Evolutionary conservation across 1,140 invertebrate genomes (phyloP), one percentile per base, ranked within the genome.

Genomic region (Drosophila subpulchrella): DNA sequence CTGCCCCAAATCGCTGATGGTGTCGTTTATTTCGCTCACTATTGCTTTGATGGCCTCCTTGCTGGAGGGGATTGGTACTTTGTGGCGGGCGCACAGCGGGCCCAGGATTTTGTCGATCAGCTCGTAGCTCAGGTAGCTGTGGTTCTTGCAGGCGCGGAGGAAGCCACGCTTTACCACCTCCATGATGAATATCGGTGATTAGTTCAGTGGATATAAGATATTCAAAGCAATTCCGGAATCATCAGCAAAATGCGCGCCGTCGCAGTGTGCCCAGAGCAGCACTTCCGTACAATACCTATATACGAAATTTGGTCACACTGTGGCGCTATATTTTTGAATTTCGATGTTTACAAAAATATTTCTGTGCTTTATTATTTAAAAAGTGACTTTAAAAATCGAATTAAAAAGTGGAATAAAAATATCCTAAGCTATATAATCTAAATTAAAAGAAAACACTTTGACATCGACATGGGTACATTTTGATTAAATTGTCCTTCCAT

Each of bases 101-200:
- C 47, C 15, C 17, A 89, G 62, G 60, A 89, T 81, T 0, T 73
- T 4, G 2, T 78, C 70, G 44, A 90, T 84, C 13, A 39, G 10
- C 5, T 84, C 61, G 20, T 51, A 50, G 54, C 65, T 53, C 3
- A 89, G 73, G 24, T 53, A 75, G 27, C 85, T 75, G 36, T 78
- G 77, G 20, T 89, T 89, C 13, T 81, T 89, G 20, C 84, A 89
- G 5, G 84, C 80, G 2, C 84, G 77, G 2, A 81, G 15, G 54
- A 89, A 89, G 13, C 61, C 66, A 12, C 70, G 66, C 27, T 81
- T 78, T 0, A 89, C 65, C 27, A 65, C n/a, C 8, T 82, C 71
- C 42, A 46, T 46, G 32, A 10, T 10, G 7, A 34, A 1, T 34
- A 34, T 34, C 6, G 30, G 30, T 32, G 6, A 30, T 30, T 6